phyloP scores from a whole-genome alignment of 2,113 vertebrate species.

The Mystacornis crossleyi region DNA sequence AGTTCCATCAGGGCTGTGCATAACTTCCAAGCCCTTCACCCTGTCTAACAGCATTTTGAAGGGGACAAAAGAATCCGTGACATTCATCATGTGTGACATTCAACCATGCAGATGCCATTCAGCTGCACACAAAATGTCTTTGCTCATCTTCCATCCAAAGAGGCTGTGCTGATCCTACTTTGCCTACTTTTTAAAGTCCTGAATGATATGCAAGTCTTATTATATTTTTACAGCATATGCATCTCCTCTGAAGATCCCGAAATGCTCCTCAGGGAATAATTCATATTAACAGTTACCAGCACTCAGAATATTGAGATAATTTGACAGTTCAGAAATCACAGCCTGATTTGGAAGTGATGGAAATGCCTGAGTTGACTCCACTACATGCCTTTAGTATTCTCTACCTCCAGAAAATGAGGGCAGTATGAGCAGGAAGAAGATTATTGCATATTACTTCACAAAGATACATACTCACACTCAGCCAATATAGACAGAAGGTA shows the following conservation, averaged over 20 bases:
- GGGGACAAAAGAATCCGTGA: slow-evolving; percentile 8
- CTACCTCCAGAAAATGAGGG: neutral
- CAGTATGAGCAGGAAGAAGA: neutral
- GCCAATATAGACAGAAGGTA: neutral
- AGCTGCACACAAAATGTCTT: neutral
- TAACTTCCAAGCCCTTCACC: neutral
- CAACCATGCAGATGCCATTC: neutral
- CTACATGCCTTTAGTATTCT: neutral
- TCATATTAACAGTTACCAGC: neutral
- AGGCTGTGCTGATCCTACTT: neutral
- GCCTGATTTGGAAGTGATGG: neutral
- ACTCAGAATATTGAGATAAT: neutral
- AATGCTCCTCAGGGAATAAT: neutral
- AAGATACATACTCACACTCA: neutral
- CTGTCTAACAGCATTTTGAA: neutral
- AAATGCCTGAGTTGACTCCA: neutral
- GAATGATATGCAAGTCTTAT: neutral
- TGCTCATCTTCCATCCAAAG: neutral
- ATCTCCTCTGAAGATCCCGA: neutral
- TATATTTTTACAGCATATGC: neutral
- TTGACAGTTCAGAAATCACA: neutral
- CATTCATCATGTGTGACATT: slow-evolving; percentile 25
- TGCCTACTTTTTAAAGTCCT: neutral
- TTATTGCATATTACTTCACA: neutral
- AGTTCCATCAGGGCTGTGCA: neutral